phyloP scores from a whole-genome alignment of 2,797 vertebrate species.

The Microchirus variegatus region DNA sequence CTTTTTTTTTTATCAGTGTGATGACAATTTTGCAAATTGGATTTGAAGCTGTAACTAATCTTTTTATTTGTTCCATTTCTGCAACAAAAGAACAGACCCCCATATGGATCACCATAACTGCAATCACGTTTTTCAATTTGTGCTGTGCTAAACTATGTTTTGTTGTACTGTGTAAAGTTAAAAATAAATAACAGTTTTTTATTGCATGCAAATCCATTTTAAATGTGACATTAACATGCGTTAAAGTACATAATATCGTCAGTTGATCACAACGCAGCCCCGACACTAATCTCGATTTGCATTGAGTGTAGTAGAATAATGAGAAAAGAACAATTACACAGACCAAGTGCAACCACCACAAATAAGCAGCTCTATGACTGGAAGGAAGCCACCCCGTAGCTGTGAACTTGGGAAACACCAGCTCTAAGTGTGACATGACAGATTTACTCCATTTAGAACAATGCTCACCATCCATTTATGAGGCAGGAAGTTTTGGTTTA shows the following conservation, averaged over 20 bases:
- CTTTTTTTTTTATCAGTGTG: no score
- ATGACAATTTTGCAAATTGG: no score
- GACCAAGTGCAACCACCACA: conserved; percentile 15
- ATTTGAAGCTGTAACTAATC: no score
- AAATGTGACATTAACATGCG: not conserved
- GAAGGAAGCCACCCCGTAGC: conserved; percentile 35
- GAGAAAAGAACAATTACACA: conserved; percentile 6
- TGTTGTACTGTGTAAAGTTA: not conserved
- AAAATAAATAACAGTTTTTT: not conserved
- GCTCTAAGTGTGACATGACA: conserved; percentile 43
- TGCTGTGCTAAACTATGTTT: not conserved
- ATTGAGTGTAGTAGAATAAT: conserved; percentile 11
- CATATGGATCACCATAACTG: no score
- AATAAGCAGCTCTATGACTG: conserved; percentile 28
- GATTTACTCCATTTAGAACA: conserved; percentile 65
- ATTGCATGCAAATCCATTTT: not conserved
- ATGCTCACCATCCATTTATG: conserved; percentile 56
- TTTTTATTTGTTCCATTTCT: no score
- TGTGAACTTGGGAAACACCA: conserved; percentile 42
- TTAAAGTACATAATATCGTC: conserved; percentile 22
- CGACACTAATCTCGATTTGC: not conserved
- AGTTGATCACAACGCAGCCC: conserved; percentile 23
- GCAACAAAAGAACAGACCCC: no score
- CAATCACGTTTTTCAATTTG: no score
- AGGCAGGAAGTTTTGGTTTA: conserved; percentile 65